A percentile compares a stretch with the other conserved stretches of the same genome.
Conservation (phyloP, 2,888 invertebrate genomes). For the Gasteruption jaculator region DNA sequence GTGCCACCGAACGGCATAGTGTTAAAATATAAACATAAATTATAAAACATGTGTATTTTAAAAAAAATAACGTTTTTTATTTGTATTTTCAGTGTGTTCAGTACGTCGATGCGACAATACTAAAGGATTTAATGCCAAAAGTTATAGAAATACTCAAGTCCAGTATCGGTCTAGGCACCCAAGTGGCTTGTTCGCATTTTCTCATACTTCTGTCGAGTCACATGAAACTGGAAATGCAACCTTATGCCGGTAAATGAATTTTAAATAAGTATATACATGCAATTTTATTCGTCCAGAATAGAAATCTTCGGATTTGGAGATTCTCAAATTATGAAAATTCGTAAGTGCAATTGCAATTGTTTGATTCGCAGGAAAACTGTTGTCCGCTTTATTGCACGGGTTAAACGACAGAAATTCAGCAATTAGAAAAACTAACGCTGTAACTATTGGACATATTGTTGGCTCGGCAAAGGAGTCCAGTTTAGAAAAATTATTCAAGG, state of each 20-base stretch:
- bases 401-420: conserved; percentile 80
- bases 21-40: conserved; percentile 27
- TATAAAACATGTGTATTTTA: conserved; percentile 2
- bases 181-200: conserved; percentile 77
- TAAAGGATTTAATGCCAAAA: conserved; percentile 77
- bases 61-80: background rate
- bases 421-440: conserved; percentile 78
- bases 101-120: conserved; percentile 70
- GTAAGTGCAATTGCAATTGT: conserved; percentile 9
- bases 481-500: conserved; percentile 62
- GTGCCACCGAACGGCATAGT: too few relatives aligned
- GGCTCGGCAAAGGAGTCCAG: conserved; percentile 74
- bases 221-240: conserved; percentile 56
- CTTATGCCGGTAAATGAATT: conserved; percentile 55
- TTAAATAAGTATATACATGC: too few relatives aligned
- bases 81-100: conserved; percentile 62
- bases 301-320: conserved; percentile 1
- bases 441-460: conserved; percentile 79
- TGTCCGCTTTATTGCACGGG: conserved; percentile 67
- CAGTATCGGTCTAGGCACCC: conserved; percentile 78
- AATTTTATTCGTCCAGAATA: too few relatives aligned
- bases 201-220: conserved; percentile 61
- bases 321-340: too few relatives aligned
- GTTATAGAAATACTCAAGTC: conserved; percentile 76
- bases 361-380: conserved; percentile 55